phyloP scores from a whole-genome alignment of 2,113 vertebrate species.

The Nothocercus julius region DNA sequence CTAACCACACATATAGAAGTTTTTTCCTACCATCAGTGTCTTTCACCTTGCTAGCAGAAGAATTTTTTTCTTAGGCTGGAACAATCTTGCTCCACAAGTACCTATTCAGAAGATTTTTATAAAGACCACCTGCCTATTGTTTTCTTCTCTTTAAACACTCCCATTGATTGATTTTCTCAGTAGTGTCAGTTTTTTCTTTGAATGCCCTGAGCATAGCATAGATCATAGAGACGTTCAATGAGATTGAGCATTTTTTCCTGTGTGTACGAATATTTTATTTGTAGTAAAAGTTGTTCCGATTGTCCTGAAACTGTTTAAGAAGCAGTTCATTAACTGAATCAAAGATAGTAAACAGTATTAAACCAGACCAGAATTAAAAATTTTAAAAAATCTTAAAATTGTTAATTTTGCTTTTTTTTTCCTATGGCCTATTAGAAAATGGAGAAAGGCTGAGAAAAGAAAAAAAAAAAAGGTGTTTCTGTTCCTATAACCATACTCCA shows the following conservation, averaged over 20 bases:
- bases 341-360: not conserved
- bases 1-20: not conserved
- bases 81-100: not conserved
- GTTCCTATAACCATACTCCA: not conserved
- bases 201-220: not conserved
- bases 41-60: not conserved
- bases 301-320: not conserved
- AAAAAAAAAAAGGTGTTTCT: not conserved
- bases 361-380: not conserved
- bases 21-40: not conserved
- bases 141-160: not conserved
- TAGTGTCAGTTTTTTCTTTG: not conserved
- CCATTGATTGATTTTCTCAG: not conserved
- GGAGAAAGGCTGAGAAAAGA: not conserved
- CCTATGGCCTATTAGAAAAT: not conserved
- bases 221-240: not conserved
- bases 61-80: not conserved
- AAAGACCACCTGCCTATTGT: not conserved
- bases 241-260: not conserved
- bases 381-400: not conserved
- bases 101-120: not conserved
- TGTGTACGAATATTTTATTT: not conserved
- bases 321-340: not conserved
- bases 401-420: not conserved
- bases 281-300: not conserved